These are phyloP conservation scores for Dipodomys merriami DNA, from an alignment of 2,113 vertebrate genomes.

Conservation along the genomic window DNA sequence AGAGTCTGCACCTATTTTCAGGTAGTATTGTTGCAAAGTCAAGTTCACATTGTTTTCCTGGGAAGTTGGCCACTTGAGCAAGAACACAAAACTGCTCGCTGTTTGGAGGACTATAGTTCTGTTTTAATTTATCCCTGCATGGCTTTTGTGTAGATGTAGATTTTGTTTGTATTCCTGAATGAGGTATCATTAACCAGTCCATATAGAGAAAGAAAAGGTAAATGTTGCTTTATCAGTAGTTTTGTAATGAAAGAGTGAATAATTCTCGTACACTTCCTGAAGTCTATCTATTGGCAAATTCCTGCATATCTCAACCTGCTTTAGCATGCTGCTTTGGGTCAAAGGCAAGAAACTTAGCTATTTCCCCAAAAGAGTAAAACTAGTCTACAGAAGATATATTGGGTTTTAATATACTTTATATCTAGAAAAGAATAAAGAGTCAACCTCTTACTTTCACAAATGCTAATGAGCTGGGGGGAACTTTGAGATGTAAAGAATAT, in stretches of 20 bases:
- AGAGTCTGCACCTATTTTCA: background rate
- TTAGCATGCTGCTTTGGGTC: background rate
- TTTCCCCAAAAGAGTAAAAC: too few relatives aligned
- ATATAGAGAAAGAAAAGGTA: background rate
- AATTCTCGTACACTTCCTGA: background rate
- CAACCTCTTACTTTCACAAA: too few relatives aligned
- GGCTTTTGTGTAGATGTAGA: background rate
- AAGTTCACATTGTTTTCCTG: background rate
- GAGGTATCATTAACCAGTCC: background rate
- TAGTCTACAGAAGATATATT: too few relatives aligned
- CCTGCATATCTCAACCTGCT: background rate
- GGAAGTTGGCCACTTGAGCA: background rate
- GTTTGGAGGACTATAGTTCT: background rate
- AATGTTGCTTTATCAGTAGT: background rate
- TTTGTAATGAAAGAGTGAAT: background rate
- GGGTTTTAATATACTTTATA: too few relatives aligned
- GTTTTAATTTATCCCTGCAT: background rate
- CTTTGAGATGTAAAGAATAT: too few relatives aligned
- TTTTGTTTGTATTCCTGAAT: slow-evolving; percentile 14
- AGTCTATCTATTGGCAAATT: background rate
- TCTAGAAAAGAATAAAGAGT: too few relatives aligned
- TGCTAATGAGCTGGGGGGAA: too few relatives aligned
- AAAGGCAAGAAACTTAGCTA: background rate
- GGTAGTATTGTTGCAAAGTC: background rate
- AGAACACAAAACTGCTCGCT: background rate